Evolutionary conservation across 2,888 invertebrate genomes (phyloP), one percentile per base, ranked within the genome.

Genomic region (Sesia apiformis): DNA sequence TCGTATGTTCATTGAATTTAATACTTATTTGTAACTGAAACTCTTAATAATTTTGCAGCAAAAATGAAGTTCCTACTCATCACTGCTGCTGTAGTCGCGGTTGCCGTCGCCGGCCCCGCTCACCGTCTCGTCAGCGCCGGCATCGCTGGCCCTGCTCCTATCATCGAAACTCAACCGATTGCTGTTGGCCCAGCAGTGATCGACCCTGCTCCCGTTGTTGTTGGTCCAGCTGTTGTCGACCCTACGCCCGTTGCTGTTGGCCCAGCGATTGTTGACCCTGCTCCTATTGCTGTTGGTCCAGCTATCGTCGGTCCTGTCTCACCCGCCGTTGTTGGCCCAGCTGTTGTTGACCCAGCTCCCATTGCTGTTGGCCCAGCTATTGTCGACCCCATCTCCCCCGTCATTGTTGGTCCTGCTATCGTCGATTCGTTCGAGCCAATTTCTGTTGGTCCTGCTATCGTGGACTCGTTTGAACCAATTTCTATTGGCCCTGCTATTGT

Each of bases 291-390:
- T 23, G 40, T 53, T 39, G 51, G 3, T 39, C 42, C 42, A 5
- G 42, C 42, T 6, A 3, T 42, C 3, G 7, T 42, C 3, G 42
- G 3, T 1, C 23, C 23, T 23, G 23, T n/a, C n/a, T 41, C 42
- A 1, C 42, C 42, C 1, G 7, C 7, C 3, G 5, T 7, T 7
- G 59, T 56, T 38, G 59, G 53, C 39, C 53, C 56, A 39, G 56
- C 53, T 5, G 8, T 56, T 40, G 41, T 56, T 38, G 58, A 57
- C 40, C 38, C 52, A n/a, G 23, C 41, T 7, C 59, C 57, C 40
- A 42, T 56, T 50, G 3, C 38, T 43, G 43, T 60, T 7, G 60
- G 58, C 43, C 61, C 61, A 39, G 58, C 58, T 6, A 53, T 60
- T 56, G 39, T 57, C 49, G 61, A 58, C 41, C 23, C 23, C 1